Base-by-base conservation (phyloP, 2,888 invertebrate species). In the Pristionchus fissidentatus region DNA sequence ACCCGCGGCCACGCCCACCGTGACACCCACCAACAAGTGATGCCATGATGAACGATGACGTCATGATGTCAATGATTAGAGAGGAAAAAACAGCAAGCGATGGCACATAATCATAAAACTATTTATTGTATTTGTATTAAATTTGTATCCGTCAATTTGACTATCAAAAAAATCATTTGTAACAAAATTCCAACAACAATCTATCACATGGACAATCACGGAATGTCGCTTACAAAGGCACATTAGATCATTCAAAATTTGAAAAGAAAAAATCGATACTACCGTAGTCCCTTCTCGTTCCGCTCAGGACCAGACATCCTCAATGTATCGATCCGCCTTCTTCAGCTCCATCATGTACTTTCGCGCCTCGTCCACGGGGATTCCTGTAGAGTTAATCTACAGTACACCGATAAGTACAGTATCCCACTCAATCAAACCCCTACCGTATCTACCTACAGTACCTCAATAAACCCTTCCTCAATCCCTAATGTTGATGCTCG, bases 271-370 rank as follows among this genome's bases (percentile, higher is more conserved):
- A 41, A 70, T 70, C 70, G 43, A 70, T 70, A 77, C 49, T 70
- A 46, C 73, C 41, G 73, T 73, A 78, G 7, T n/a, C 60, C 46
- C 62, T 1, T 22, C 41, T 26, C 1, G 57, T 3, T 79, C 38
- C 32, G 22, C 3, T 83, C 55, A 83, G 1, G 83, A 70, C 93
- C 93, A 93, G 13, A 93, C 93, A 88, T 93, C 93, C 87, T 93
- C 93, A 46, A 92, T 90, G 85, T 93, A 93, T 46, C 92, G 88
- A 85, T 92, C 92, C 19, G 90, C 86, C 13, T 92, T 89, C 81
- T 93, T 90, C 89, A 93, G 86, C 43, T 92, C 90, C 89, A 92
- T 92, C 80, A 93, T 35, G 78, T 88, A 88, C n/a, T 87, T 89
- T 38, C 87, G 90, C 3, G 93, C 93, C 15, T 93, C 93, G 57